These are phyloP conservation scores for Myopa tessellatipennis DNA, from an alignment of 2,888 invertebrate species.

Conservation along the genomic window DNA sequence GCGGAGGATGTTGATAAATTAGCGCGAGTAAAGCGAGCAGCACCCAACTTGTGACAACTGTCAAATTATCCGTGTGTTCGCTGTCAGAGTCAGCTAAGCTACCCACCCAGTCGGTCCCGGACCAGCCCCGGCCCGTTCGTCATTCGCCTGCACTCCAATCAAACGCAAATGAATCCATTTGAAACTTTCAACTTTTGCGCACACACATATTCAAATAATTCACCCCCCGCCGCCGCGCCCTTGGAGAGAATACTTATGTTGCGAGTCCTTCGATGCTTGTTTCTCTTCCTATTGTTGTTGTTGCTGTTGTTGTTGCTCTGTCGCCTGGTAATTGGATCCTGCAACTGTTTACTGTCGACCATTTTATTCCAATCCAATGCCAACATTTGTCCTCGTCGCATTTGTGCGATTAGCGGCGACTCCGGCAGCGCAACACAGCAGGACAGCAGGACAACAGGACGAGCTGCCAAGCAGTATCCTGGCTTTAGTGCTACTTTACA, in stretches of 20 bases:
- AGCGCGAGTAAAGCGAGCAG: background rate
- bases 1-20: constrained; percentile 30
- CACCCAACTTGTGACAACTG: constrained; percentile 53
- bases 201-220: constrained; percentile 30
- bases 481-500: constrained; percentile 23
- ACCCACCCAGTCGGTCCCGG: background rate
- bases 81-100: background rate
- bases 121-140: background rate
- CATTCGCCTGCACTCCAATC: constrained; percentile 10
- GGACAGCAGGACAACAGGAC: constrained; percentile 23
- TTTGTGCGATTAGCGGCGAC: background rate
- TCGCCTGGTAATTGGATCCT: constrained; percentile 31
- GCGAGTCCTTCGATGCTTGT: constrained; percentile 13
- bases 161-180: constrained; percentile 23
- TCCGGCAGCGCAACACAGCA: background rate
- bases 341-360: constrained; percentile 21
- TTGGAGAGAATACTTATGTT: constrained; percentile 18
- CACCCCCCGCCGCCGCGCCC: constrained; percentile 20
- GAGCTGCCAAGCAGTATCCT: background rate
- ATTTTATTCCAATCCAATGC: constrained; percentile 1
- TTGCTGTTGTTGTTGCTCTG: constrained; percentile 28
- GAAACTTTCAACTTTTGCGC: constrained; percentile 14
- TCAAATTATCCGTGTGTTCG: constrained; percentile 54
- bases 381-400: background rate
- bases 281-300: constrained; percentile 24